Evolutionary conservation across 1,140 invertebrate species (phyloP).

Genomic region (Zaprionus kolodkinae): DNA sequence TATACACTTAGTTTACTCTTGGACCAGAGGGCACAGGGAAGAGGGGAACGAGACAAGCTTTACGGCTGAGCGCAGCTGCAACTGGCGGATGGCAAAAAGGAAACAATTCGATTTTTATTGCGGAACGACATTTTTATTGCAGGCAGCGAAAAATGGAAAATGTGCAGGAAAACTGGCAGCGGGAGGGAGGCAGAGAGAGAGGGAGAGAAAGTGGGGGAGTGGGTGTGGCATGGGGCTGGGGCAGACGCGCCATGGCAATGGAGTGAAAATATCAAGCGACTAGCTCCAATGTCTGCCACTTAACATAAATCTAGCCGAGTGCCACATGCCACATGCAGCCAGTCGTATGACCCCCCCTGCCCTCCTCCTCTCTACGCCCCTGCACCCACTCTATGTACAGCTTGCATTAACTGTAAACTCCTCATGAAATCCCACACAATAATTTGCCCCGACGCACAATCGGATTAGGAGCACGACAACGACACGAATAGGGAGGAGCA

Average conservation of each 20-base stretch:
- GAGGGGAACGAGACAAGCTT: not conserved
- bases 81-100: conserved; percentile 38
- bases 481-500: not conserved
- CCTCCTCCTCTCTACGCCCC: not conserved
- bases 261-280: conserved; percentile 1
- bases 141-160: not conserved
- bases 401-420: conserved; percentile 44
- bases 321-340: conserved; percentile 25
- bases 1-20: not conserved
- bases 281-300: conserved; percentile 51
- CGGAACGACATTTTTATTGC: conserved; percentile 67
- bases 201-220: not conserved
- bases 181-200: not conserved
- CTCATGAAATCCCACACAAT: conserved; percentile 52
- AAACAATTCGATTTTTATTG: conserved; percentile 62
- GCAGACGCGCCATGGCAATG: conserved; percentile 2
- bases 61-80: conserved; percentile 47
- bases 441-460: conserved; percentile 65
- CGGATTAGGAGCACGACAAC: conserved; percentile 43
- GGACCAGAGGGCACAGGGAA: no score
- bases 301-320: conserved; percentile 67
- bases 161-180: not conserved
- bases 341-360: not conserved
- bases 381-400: not conserved
- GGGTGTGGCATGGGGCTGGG: conserved; percentile 6